Conservation (phyloP, 2,888 invertebrate species). For the Itoplectis maculator region DNA sequence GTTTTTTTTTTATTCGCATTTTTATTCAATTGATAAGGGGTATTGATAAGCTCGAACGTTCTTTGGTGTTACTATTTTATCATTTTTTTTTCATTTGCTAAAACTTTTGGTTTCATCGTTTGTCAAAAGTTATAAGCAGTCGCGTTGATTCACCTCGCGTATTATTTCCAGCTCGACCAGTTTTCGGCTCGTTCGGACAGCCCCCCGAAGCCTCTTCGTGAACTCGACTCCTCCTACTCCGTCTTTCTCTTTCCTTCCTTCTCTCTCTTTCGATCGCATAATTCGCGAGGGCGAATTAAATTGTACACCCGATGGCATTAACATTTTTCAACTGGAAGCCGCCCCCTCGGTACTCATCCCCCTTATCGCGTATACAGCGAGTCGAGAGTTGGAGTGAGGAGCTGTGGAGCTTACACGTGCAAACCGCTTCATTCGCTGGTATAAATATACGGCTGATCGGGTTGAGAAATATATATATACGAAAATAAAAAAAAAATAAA, state of each 20-base stretch:
- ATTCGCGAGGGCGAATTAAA: constrained; percentile 64
- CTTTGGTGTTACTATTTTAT: too few relatives aligned
- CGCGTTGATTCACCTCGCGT: constrained; percentile 1
- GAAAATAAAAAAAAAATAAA: background rate
- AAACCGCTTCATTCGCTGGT: background rate
- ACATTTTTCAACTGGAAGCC: constrained; percentile 56
- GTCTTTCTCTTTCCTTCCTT: too few relatives aligned
- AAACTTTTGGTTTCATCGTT: too few relatives aligned
- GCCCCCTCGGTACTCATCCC: constrained; percentile 37
- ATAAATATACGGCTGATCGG: constrained; percentile 4
- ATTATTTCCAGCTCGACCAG: constrained; percentile 52
- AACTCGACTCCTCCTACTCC: constrained; percentile 21
- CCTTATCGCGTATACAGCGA: constrained; percentile 23
- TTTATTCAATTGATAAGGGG: too few relatives aligned
- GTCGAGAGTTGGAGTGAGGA: background rate
- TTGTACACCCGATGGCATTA: constrained; percentile 61
- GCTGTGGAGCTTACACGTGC: background rate
- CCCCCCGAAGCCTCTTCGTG: background rate
- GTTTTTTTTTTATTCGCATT: too few relatives aligned
- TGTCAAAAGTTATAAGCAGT: too few relatives aligned
- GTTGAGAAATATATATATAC: constrained; percentile 10
- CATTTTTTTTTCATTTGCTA: too few relatives aligned
- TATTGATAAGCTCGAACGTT: too few relatives aligned
- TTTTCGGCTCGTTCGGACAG: constrained; percentile 33
- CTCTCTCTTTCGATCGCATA: constrained; percentile 34